phyloP scores from a whole-genome alignment of 2,113 vertebrate species.

The Pheucticus melanocephalus region DNA sequence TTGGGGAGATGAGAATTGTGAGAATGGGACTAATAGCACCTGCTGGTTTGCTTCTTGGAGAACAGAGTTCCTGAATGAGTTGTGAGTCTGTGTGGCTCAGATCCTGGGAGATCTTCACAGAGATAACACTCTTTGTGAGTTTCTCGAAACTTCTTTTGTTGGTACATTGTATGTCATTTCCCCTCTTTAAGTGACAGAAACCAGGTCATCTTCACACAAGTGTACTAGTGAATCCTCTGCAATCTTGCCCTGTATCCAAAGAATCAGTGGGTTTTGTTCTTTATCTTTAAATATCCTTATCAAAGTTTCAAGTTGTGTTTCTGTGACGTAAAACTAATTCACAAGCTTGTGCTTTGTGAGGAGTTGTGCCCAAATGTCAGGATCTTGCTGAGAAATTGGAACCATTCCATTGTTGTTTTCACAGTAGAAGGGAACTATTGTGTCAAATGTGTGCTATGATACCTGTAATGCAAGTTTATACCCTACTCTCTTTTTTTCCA shows the following conservation, averaged over 20 bases:
- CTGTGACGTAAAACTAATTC: neutral
- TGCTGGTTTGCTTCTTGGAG: neutral
- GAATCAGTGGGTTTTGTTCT: neutral
- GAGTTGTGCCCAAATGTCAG: neutral
- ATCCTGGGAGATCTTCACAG: neutral
- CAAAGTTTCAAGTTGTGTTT: neutral
- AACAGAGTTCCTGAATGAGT: neutral
- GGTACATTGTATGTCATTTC: neutral
- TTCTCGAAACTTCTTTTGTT: neutral
- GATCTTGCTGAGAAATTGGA: neutral
- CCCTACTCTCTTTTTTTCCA: neutral
- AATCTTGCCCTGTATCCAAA: neutral
- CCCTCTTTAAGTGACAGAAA: neutral
- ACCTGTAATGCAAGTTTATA: slow-evolving; percentile 24
- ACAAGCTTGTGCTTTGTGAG: neutral
- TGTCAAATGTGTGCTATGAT: neutral
- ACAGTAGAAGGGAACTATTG: neutral
- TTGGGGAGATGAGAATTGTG: neutral
- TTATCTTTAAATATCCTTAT: neutral
- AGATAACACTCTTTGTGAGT: neutral
- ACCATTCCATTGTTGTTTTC: neutral
- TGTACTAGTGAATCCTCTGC: neutral
- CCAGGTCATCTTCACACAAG: neutral
- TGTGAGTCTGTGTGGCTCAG: neutral
- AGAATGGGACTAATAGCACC: neutral